Evolutionary conservation across 2,888 invertebrate species (phyloP), one percentile per base, ranked within the genome.

Genomic region (Cylloceria caligata): DNA sequence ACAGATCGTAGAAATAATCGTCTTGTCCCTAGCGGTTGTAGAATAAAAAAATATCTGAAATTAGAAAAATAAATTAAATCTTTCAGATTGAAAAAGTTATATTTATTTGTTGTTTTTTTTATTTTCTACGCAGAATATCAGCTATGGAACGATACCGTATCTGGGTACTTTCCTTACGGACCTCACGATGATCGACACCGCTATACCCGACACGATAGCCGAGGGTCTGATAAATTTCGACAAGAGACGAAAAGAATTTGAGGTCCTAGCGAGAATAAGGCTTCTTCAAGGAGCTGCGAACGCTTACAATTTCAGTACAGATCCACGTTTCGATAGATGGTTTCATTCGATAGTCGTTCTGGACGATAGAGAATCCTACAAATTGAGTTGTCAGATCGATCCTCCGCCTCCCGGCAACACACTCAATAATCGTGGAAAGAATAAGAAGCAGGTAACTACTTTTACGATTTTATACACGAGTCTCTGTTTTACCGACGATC

Each of bases 151-250:
- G 1, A 98, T 99, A 90, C 99, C 99, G 13, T 99, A 99, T 92
- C 94, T 99, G 83, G 99, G 99, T 30, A 99, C 99, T 3, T 99
- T 99, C 93, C 94, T 99, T 75, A 99, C 99, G 2, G 99, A 99
- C 93, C 95, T 99, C 85, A 99, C 99, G 0, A 99, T 99, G 98
- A 98, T 99, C 89, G 99, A 99, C 93, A 98, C 99, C 13, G 99
- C 99, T 42, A 97, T 97, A 90, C 97, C 98, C 0, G 98, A 98
- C 90, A 95, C 95, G 92, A 95, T 94, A 81, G 95, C 95, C 57
- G 97, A 97, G 82, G 96, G 97, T 62, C 94, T 99, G 64, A 98
- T 99, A 67, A 99, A 99, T 93, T 99, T 99, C 93, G 99, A 99
- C 92, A 99, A 99, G 93, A 95, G 98, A 77, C 94, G 99, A 83